phyloP scores from a whole-genome alignment of 1,140 invertebrate species.

The Procambarus clarkii region DNA sequence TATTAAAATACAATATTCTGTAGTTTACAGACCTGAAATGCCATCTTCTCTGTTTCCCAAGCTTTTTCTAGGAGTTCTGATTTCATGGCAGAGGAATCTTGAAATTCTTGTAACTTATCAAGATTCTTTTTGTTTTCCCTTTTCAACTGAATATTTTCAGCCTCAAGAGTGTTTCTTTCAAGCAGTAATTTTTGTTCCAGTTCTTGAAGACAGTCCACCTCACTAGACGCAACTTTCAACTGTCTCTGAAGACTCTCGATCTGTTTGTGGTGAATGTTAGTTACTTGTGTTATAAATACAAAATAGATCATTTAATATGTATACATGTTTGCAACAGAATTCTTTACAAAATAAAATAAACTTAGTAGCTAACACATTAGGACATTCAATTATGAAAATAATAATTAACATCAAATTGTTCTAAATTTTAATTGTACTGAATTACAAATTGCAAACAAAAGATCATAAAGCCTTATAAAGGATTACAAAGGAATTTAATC shows the following conservation, averaged over 20 bases:
- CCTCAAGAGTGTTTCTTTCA: slow-evolving; percentile 26
- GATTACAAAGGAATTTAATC: no score
- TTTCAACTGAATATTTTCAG: not conserved
- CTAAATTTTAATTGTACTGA: no score
- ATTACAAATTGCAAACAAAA: no score
- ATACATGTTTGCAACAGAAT: no score
- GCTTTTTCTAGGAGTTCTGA: slow-evolving; percentile 23
- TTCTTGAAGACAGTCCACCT: slow-evolving; percentile 47
- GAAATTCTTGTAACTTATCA: slow-evolving; percentile 25
- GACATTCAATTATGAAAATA: no score
- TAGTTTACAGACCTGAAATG: slow-evolving; percentile 11
- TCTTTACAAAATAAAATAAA: no score
- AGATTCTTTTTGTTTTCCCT: slow-evolving; percentile 13
- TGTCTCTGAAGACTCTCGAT: slow-evolving; percentile 58
- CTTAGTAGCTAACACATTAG: no score
- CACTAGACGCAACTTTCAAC: slow-evolving; percentile 54
- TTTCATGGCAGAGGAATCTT: not conserved
- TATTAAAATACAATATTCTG: no score
- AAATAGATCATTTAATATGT: not conserved
- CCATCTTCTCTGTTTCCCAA: slow-evolving; percentile 5
- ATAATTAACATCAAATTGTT: no score
- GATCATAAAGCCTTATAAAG: no score
- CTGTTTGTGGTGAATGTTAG: slow-evolving; percentile 5
- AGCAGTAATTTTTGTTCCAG: slow-evolving; percentile 14
- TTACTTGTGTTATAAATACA: not conserved